A percentile compares a stretch with the other conserved stretches of the same genome.
Conservation (phyloP, 2,113 vertebrate genomes). For the Tor tambroides region DNA sequence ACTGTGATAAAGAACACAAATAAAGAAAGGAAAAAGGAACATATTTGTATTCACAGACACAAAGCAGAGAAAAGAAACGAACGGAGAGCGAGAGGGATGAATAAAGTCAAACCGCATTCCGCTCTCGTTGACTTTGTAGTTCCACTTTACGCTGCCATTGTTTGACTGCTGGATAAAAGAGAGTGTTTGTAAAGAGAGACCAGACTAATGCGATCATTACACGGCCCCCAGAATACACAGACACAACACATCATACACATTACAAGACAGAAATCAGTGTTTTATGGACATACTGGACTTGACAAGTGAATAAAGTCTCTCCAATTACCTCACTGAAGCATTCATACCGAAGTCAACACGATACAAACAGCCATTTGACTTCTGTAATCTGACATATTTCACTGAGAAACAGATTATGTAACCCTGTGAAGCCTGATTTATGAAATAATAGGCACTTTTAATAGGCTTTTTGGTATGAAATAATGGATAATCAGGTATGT, state of each 20-base stretch:
- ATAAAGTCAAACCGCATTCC: conserved; percentile 26
- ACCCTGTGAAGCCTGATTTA: background rate
- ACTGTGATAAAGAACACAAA: conserved; percentile 56
- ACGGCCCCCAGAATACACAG: background rate
- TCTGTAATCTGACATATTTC: background rate
- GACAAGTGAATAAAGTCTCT: background rate
- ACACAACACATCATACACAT: background rate
- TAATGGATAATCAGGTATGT: background rate
- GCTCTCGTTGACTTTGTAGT: conserved; percentile 21
- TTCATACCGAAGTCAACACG: background rate
- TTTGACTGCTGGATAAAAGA: conserved; percentile 42
- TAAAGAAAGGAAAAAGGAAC: conserved; percentile 14
- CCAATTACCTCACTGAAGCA: background rate
- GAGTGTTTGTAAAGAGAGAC: background rate
- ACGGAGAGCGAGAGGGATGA: background rate
- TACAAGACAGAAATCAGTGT: background rate
- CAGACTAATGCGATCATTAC: conserved; percentile 26
- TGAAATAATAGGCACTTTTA: background rate
- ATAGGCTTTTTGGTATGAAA: no score
- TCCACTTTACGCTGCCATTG: conserved; percentile 31
- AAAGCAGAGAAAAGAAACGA: conserved; percentile 17
- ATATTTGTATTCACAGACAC: conserved; percentile 26
- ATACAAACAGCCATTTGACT: conserved; percentile 1
- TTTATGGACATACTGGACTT: background rate
- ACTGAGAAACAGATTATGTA: background rate